phyloP scores from a whole-genome alignment of 2,888 invertebrate species.

The Keiferia lycopersicella region DNA sequence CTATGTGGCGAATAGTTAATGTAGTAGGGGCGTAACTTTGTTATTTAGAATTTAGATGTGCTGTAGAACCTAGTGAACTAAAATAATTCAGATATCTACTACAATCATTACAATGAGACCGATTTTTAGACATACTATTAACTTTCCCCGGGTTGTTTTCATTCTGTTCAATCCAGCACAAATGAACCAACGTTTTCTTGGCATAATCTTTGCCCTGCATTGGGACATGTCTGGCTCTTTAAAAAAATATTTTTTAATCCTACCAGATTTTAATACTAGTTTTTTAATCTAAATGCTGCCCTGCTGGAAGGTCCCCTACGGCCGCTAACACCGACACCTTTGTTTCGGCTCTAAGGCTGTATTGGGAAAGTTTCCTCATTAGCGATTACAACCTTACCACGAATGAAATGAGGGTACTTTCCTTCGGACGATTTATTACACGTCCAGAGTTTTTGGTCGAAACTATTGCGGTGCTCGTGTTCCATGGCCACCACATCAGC shows the following conservation, averaged over 20 bases:
- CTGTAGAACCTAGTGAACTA: neutral
- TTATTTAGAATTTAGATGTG: neutral
- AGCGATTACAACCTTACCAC: constrained; percentile 29
- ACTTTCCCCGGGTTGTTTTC: too few relatives aligned
- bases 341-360: constrained; percentile 34
- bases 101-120: too few relatives aligned
- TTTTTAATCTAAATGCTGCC: neutral
- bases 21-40: neutral
- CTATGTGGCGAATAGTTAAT: neutral
- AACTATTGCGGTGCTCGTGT: neutral
- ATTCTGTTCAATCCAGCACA: too few relatives aligned
- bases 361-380: constrained; percentile 40
- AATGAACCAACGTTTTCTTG: too few relatives aligned
- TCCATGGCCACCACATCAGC: too few relatives aligned
- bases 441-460: neutral
- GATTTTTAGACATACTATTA: too few relatives aligned
- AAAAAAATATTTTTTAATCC: too few relatives aligned
- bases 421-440: neutral
- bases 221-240: too few relatives aligned
- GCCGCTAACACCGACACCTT: constrained; percentile 35
- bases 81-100: neutral
- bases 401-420: constrained; percentile 2
- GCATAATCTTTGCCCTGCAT: too few relatives aligned
- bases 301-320: constrained; percentile 27
- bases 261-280: too few relatives aligned